Evolutionary conservation across 2,113 vertebrate genomes (phyloP).

Genomic region (Apeltes quadracus): DNA sequence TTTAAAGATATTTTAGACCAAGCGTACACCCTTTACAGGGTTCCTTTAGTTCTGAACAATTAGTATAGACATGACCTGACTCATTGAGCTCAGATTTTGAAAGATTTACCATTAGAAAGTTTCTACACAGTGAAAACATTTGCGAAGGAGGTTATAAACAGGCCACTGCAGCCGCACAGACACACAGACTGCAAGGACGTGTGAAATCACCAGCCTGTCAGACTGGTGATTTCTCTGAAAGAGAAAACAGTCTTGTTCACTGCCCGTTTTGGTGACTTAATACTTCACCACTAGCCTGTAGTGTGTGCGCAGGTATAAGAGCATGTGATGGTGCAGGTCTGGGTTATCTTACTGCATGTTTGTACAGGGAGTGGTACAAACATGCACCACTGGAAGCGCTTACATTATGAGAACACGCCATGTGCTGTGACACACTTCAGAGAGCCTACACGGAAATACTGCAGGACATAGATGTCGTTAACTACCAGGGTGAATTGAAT

Average conservation of each 20-base stretch:
- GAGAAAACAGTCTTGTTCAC: too few species aligned
- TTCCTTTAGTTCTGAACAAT: neutral
- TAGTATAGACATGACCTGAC: neutral
- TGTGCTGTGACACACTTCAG: constrained; percentile 49
- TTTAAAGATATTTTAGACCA: neutral
- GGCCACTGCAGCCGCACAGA: constrained; percentile 47
- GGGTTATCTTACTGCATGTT: constrained; percentile 75
- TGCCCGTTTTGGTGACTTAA: constrained; percentile 1
- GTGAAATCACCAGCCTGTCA: too few species aligned
- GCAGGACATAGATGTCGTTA: constrained; percentile 16
- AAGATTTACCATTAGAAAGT: constrained; percentile 68
- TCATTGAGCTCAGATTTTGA: neutral
- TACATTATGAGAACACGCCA: constrained; percentile 78
- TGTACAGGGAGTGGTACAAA: constrained; percentile 79
- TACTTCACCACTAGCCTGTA: constrained; percentile 8
- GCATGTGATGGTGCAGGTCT: constrained; percentile 58
- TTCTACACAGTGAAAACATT: constrained; percentile 66
- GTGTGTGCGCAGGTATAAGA: constrained; percentile 22
- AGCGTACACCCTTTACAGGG: neutral
- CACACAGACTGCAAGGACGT: constrained; percentile 54
- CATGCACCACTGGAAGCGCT: constrained; percentile 57
- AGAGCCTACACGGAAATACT: constrained; percentile 17
- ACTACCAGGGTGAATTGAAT: neutral
- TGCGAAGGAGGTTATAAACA: too few species aligned
- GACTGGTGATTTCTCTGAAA: too few species aligned